Base-by-base conservation (phyloP, 2,797 vertebrate species). In the Menidia menidia region DNA sequence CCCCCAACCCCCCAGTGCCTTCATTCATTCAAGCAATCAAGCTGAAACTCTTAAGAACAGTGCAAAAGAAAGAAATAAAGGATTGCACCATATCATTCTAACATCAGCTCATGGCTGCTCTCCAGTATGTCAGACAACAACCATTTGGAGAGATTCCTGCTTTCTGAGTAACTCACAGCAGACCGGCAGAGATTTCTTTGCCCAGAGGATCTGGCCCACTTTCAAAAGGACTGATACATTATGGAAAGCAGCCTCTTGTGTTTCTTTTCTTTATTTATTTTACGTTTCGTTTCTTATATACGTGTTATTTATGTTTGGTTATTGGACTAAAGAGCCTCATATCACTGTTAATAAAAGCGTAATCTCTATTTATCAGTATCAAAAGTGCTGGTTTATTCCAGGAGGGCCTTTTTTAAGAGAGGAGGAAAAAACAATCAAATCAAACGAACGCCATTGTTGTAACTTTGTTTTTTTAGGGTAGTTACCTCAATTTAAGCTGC, bases 41-140 rank as follows among this genome's bases (percentile, higher is more conserved):
- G 63, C 75, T 64, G 11, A 58, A 69, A 55, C 42, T 18, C 39
- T 58, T 67, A 35, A 62, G 51, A 51, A 35, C 19, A 75, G 64
- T 52, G 61, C 0, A n/a, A 64, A 64, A 30, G 30, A 19, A 53
- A 39, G 30, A 25, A 11, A 68, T 25, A 78, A 87, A 83, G 92
- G 92, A 92, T 89, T 93, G 93, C 93, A 94, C 90, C 94, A 94
- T 94, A 89, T 91, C 94, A 95, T 94, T 89, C 80, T 85, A 80
- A 87, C 92, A 89, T 91, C 91, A 85, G 91, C 90, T 92, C 86
- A 86, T 83, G 89, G 89, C 93, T 94, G 93, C 90, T 92, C 87
- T 93, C 90, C 90, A 92, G 83, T 39, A 87, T 92, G 90, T 87
- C 86, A 81, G 48, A 70, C 64, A 58, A 67, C 57, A 45, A 61